Conservation (phyloP, 30 jellyfish, hydroid and myxozoan species). For the Hydractinia symbiolongicarpus region DNA sequence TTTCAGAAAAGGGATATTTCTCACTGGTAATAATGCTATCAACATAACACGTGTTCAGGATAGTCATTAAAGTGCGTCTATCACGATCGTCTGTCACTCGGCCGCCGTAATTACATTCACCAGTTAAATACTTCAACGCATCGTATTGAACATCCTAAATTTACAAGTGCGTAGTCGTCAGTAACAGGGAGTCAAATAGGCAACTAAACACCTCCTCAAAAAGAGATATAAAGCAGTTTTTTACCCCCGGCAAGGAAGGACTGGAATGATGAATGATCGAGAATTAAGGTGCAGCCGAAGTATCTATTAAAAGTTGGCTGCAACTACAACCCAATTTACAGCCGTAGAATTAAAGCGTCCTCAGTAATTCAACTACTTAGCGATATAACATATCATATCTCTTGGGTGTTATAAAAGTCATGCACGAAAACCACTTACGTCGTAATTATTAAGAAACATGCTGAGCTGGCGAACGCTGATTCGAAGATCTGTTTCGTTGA, state of each 20-base stretch:
- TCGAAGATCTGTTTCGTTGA: slow-evolving; percentile 90
- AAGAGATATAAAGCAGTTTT: not conserved
- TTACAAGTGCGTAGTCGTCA: not conserved
- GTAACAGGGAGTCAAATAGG: not conserved
- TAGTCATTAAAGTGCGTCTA: slow-evolving; percentile 76
- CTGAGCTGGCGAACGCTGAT: slow-evolving; percentile 86
- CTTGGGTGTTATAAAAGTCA: too few species aligned
- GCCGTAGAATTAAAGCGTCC: too few species aligned
- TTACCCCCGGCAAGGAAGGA: not conserved
- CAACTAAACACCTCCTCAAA: not conserved
- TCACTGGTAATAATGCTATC: slow-evolving; percentile 40
- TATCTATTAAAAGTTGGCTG: too few species aligned
- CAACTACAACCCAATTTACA: too few species aligned
- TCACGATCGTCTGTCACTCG: slow-evolving; percentile 92
- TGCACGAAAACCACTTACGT: slow-evolving; percentile 30
- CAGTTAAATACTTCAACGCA: slow-evolving; percentile 82
- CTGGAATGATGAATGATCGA: too few species aligned
- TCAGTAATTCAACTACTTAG: too few species aligned
- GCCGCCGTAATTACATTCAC: slow-evolving; percentile 95
- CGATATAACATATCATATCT: too few species aligned
- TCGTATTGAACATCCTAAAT: slow-evolving; percentile 79
- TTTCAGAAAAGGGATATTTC: slow-evolving; percentile 63
- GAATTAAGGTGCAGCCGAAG: too few species aligned
- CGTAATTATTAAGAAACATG: slow-evolving; percentile 76
- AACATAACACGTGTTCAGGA: slow-evolving; percentile 58